These are phyloP conservation scores for Leucophenga montana DNA, from an alignment of 2,888 invertebrate species.

Conservation along the genomic window DNA sequence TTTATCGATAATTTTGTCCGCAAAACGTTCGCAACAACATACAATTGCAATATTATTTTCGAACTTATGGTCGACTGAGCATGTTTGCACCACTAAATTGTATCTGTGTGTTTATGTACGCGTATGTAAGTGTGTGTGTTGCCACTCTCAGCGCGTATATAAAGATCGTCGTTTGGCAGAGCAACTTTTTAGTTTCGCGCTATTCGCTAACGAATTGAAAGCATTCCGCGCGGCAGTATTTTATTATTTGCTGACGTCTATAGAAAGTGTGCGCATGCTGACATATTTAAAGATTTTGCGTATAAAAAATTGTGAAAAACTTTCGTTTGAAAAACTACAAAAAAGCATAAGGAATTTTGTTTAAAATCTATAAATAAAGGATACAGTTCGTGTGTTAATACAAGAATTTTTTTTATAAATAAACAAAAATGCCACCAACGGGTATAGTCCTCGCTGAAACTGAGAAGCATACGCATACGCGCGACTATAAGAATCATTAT, in stretches of 20 bases:
- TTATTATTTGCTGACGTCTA: slow-evolving; percentile 18
- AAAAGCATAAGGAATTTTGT: not conserved
- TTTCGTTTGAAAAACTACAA: no score
- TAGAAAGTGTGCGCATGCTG: not conserved
- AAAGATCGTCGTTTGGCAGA: slow-evolving; percentile 35
- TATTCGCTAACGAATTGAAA: slow-evolving; percentile 44
- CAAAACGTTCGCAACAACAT: no score
- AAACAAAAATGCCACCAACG: slow-evolving; percentile 68
- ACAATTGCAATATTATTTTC: no score
- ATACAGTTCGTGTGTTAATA: not conserved
- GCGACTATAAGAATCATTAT: slow-evolving; percentile 54
- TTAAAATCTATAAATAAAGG: not conserved
- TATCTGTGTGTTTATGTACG: not conserved
- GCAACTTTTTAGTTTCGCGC: slow-evolving; percentile 52
- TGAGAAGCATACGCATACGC: slow-evolving; percentile 43
- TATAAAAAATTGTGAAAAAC: no score
- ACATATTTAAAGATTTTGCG: no score
- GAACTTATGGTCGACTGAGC: no score
- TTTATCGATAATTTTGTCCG: no score
- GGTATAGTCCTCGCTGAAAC: slow-evolving; percentile 54
- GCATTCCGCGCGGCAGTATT: not conserved
- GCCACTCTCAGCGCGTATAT: slow-evolving; percentile 43
- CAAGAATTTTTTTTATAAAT: no score
- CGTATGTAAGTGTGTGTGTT: slow-evolving; percentile 9
- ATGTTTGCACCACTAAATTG: no score